Percentiles rank a stretch among this genome's conserved stretches.
Evolutionary conservation across 2,113 vertebrate genomes (phyloP).

Genomic region (Bombycilla garrulus): DNA sequence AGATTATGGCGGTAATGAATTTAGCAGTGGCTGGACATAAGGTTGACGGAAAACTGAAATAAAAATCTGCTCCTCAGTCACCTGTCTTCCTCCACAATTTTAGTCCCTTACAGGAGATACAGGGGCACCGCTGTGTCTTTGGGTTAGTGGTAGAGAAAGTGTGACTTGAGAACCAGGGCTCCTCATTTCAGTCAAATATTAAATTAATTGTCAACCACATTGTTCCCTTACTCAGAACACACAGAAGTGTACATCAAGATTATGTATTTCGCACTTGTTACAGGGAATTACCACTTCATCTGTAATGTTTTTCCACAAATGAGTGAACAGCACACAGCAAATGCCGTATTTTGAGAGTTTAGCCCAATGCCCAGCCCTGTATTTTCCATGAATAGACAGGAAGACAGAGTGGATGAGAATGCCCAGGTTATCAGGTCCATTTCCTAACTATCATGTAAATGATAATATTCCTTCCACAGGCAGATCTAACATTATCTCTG

Average conservation of each 20-base stretch:
- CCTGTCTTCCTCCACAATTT: neutral
- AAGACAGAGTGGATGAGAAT: constrained; percentile 10
- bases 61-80: neutral
- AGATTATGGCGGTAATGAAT: neutral
- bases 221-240: neutral
- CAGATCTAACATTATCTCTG: neutral
- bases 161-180: neutral
- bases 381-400: neutral
- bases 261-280: neutral
- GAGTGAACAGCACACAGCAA: neutral
- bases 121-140: neutral
- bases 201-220: neutral
- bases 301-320: neutral
- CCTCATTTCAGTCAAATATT: neutral
- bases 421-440: neutral
- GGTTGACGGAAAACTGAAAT: neutral
- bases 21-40: neutral
- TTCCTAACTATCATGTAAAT: constrained; percentile 25
- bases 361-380: neutral
- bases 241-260: neutral
- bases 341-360: neutral
- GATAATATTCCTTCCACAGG: neutral
- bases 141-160: neutral
- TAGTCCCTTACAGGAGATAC: neutral
- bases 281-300: neutral